Evolutionary conservation across 2,888 invertebrate species (phyloP).

Genomic region (Parthenolecanium corni): DNA sequence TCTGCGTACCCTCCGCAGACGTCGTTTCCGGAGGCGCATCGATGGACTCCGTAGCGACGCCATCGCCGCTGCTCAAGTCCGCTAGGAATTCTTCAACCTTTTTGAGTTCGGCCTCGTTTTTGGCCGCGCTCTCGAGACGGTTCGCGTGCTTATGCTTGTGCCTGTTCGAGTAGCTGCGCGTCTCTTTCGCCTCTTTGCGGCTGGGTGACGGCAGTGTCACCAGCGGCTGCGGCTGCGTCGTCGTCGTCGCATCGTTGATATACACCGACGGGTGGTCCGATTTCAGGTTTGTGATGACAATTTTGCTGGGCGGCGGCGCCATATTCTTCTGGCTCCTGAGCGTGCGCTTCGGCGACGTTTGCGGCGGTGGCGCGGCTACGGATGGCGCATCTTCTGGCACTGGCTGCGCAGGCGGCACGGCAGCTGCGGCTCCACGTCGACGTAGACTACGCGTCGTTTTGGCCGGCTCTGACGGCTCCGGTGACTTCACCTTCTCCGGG

Average conservation of each 20-base stretch:
- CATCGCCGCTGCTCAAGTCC: neutral
- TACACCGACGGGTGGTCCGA: constrained; percentile 24
- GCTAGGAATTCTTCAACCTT: constrained; percentile 22
- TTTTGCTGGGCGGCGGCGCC: constrained; percentile 15
- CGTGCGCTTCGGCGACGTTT: constrained; percentile 17
- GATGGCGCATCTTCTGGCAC: neutral
- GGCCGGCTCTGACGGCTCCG: constrained; percentile 13
- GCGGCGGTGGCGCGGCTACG: neutral
- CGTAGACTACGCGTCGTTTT: constrained; percentile 31
- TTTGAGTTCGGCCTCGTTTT: neutral
- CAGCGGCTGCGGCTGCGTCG: neutral
- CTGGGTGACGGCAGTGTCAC: neutral
- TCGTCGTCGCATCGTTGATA: neutral
- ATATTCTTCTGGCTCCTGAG: constrained; percentile 9
- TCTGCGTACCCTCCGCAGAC: neutral
- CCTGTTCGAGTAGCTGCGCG: constrained; percentile 10
- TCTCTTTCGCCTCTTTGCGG: constrained; percentile 21
- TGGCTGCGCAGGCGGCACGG: neutral
- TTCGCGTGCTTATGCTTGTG: constrained; percentile 12
- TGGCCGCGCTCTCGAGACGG: neutral
- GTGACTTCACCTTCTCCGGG: constrained; percentile 1
- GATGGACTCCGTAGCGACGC: neutral
- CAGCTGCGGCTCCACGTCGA: constrained; percentile 16
- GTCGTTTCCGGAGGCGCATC: neutral
- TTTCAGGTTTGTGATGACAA: constrained; percentile 23